Base-by-base conservation (phyloP, 2,113 vertebrate genomes). In the Chamaea fasciata region DNA sequence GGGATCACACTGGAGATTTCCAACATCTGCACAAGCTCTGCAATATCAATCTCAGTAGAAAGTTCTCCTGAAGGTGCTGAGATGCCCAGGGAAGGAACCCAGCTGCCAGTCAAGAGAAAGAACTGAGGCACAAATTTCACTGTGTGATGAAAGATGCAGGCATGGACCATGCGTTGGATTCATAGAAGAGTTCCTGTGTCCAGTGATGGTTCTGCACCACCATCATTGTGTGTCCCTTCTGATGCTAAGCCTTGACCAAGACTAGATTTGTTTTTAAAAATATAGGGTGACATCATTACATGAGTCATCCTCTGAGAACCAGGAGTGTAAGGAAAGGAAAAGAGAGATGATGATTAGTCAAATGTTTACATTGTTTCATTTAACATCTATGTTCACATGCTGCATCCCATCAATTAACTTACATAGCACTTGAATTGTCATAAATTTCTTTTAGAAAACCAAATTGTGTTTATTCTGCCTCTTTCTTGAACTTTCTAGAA, bases 131-230 rank as follows among this genome's bases (percentile, higher is more conserved):
- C 15, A 21, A 31, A 42, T 42, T 31, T 50, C 44, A 28, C 15
- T 33, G 4, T 33, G 18, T 83, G 55, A 50, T 10, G 7, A 69
- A 50, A 82, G 15, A 22, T 37, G 28, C 28, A 15, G 2, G 2
- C 21, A 24, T 2, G 5, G 28, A 33, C 20, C 7, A 3, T 11
- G 15, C 10, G 35, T 21, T 75, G 42, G 41, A 65, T 52, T 67
- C 33, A 30, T 5, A 49, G 37, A 7, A 52, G n/a, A 49, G 13
- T 2, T 49, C 27, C 28, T 42, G 14, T 65, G 12, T 9, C 20
- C 49, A 84, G 19, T 11, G 39, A 11, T 1, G 1, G 18, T 39
- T 67, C 20, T 2, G 0, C 17, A 41, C 4, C 9, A 7, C 7
- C 10, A 49, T 6, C 57, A 57, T 4, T 6, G 5, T 13, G 15